phyloP scores from a whole-genome alignment of 35 echinoderm and acorn worm species.

The Hemicentrotus pulcherrimus region DNA sequence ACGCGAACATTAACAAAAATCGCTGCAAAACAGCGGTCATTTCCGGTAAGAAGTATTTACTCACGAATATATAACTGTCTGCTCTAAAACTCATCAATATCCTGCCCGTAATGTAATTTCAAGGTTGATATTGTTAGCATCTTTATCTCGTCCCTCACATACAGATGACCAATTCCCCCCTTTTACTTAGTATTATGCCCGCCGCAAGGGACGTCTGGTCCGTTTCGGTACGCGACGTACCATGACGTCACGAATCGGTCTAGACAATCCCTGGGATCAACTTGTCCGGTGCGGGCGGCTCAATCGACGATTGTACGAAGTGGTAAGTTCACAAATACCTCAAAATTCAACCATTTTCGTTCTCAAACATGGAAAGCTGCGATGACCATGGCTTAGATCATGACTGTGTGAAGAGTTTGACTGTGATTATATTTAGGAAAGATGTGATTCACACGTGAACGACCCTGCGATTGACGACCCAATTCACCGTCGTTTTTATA shows the following conservation, averaged over 20 bases:
- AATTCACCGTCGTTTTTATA: neutral
- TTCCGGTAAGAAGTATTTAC: neutral
- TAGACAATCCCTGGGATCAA: conserved; percentile 55
- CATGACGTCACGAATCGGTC: conserved; percentile 72
- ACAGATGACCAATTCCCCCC: conserved; percentile 31
- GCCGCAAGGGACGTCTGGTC: conserved; percentile 43
- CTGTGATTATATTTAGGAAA: neutral
- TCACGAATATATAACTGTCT: neutral
- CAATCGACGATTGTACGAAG: neutral
- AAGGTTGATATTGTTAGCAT: neutral
- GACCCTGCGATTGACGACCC: neutral
- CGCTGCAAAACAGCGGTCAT: neutral
- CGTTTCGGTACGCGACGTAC: conserved; percentile 65
- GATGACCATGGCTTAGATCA: neutral
- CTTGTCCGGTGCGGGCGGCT: neutral
- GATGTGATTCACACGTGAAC: conserved; percentile 4
- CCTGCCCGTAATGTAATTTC: neutral
- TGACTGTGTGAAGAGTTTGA: neutral
- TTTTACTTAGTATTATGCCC: conserved; percentile 50
- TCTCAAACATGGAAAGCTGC: neutral
- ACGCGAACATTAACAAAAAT: neutral
- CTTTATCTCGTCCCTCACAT: neutral
- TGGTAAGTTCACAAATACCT: conserved; percentile 19
- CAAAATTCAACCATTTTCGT: conserved; percentile 27
- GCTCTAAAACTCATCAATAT: neutral